These are phyloP conservation scores for Cheilosia scutellata DNA, from an alignment of 2,888 invertebrate genomes.

Conservation along the genomic window DNA sequence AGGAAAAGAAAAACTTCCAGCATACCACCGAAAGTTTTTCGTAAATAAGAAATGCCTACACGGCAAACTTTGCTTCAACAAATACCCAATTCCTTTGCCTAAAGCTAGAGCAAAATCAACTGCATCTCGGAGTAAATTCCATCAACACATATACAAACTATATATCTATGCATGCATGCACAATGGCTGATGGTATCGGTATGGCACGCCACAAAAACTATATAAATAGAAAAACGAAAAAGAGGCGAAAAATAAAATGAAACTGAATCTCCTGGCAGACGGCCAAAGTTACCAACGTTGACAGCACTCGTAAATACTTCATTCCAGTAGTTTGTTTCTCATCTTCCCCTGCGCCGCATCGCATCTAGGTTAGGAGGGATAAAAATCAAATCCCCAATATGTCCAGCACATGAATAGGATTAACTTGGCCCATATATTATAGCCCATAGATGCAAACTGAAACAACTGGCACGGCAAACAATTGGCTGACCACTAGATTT, in stretches of 20 bases:
- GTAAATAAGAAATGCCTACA: slow-evolving; percentile 64
- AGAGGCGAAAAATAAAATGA: slow-evolving; percentile 19
- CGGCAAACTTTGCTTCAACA: slow-evolving; percentile 40
- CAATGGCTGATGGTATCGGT: slow-evolving; percentile 59
- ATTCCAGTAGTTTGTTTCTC: slow-evolving; percentile 43
- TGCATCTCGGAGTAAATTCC: slow-evolving; percentile 52
- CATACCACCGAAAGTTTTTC: slow-evolving; percentile 33
- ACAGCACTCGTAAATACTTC: slow-evolving; percentile 66
- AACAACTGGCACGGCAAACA: slow-evolving; percentile 52
- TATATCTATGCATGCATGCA: slow-evolving; percentile 57
- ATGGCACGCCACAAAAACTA: slow-evolving; percentile 25
- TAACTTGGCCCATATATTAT: slow-evolving; percentile 59
- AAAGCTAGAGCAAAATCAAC: slow-evolving; percentile 45
- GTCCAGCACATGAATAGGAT: slow-evolving; percentile 70
- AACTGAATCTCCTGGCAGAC: slow-evolving; percentile 59
- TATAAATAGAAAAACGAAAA: slow-evolving; percentile 21
- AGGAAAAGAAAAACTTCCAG: not conserved
- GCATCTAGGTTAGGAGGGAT: slow-evolving; percentile 7
- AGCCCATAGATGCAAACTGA: slow-evolving; percentile 25
- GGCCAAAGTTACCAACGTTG: slow-evolving; percentile 66
- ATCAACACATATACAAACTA: slow-evolving; percentile 66
- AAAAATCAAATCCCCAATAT: slow-evolving; percentile 71
- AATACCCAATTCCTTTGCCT: slow-evolving; percentile 51
- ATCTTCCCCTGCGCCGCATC: not conserved
- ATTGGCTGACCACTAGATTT: slow-evolving; percentile 68